A percentile compares a stretch with the other conserved stretches of the same genome.
phyloP scores from a whole-genome alignment of 1,140 invertebrate species.

The Bradysia coprophila region DNA sequence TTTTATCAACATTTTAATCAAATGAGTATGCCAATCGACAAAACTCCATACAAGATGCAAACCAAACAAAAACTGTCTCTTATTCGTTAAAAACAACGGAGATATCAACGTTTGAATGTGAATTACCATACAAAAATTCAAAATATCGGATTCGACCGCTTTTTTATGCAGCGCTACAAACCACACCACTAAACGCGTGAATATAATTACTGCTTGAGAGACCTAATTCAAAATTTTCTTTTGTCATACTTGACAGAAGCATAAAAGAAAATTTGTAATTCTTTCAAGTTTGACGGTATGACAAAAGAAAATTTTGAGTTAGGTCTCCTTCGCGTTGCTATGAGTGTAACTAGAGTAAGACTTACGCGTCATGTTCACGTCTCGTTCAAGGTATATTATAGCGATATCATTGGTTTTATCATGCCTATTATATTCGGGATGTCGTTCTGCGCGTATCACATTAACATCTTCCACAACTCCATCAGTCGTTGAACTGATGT shows the following conservation, averaged over 20 bases:
- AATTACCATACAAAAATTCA: no score
- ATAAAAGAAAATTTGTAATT: neutral
- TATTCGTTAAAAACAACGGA: no score
- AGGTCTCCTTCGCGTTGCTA: no score
- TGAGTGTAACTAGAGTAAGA: neutral
- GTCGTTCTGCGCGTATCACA: conserved; percentile 6
- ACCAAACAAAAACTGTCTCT: neutral
- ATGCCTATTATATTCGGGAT: conserved; percentile 11
- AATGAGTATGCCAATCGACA: neutral
- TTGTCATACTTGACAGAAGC: no score
- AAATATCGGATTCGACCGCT: no score
- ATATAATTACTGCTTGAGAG: neutral
- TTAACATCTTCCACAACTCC: conserved; percentile 12
- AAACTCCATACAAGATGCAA: no score
- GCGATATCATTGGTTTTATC: conserved; percentile 18
- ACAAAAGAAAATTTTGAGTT: no score
- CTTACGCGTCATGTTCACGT: conserved; percentile 12
- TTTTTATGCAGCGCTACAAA: no score
- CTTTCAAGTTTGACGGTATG: no score
- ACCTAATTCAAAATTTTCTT: no score
- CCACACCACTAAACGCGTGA: no score
- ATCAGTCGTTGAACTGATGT: conserved; percentile 12
- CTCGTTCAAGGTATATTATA: conserved; percentile 13
- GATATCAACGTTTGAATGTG: no score
- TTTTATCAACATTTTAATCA: neutral